Base-by-base conservation (phyloP, 92 coral and sea anemone genomes). In the Zoanthus gigantus region DNA sequence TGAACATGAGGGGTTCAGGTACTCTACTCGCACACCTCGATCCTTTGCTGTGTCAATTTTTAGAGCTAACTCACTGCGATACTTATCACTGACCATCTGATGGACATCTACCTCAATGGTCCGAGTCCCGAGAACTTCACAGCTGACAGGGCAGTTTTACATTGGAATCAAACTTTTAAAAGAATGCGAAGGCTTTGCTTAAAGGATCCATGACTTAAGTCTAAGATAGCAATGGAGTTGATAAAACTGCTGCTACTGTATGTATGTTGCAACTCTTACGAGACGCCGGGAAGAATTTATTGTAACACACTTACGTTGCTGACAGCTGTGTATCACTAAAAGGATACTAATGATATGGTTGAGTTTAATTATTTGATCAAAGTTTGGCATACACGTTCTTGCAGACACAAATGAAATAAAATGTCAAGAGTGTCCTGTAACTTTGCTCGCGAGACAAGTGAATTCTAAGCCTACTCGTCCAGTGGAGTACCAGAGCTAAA, bases 381-480 rank as follows among this genome's bases (percentile, higher is more conserved):
- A 54, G 60, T 9, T 10, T 54, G 60, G 16, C 60, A 54, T 9
- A 9, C 7, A 54, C 12, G 2, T 58, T 2, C 66, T 17, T 5
- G 14, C 66, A 58, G 66, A 58, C 66, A 58, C 23, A 58, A 58
- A 58, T 58, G 7, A 58, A 58, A 58, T 58, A 58, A 54, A 53
- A 53, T 6, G 60, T 54, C 0, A 58, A 58, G n/a, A 4, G 29
- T 58, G 28, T 12, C 66, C 66, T 12, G 23, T 58, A 58, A 14
- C 66, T 14, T 16, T 58, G 66, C 66, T 58, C 66, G 75, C 2
- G 56, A 72, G 83, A 86, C 89, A 83, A 86, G 83, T 86, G 75
- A 86, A 86, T 86, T 57, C 75, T 75, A 29, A 75, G 89, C 83
- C 89, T 58, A 74, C 89, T 86, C 83, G 89, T 86, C 89, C 83